Percentiles rank a stretch among this genome's conserved stretches.
phyloP scores from a whole-genome alignment of 2,888 invertebrate species.

The Brenthis hecate region DNA sequence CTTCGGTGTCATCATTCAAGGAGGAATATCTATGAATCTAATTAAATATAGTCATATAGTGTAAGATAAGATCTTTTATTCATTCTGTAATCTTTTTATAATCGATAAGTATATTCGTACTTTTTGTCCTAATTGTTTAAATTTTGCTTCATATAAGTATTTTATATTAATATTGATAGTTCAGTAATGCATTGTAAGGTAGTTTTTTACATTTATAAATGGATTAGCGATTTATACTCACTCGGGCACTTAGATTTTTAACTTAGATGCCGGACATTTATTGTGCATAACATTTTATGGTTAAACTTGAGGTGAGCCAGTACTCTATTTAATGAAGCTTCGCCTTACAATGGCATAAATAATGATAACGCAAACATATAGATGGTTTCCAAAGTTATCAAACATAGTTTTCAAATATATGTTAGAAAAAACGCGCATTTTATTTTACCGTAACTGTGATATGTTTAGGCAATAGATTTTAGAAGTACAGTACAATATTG shows the following conservation, averaged over 20 bases:
- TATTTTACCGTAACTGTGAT: conserved; percentile 76
- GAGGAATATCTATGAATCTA: conserved; percentile 13
- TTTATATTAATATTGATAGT: conserved; percentile 1
- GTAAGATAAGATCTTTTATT: not conserved
- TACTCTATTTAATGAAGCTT: no score
- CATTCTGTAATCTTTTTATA: conserved; percentile 6
- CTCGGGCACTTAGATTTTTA: not conserved
- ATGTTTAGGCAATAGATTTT: conserved; percentile 62
- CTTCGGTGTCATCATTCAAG: conserved; percentile 4
- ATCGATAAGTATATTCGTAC: not conserved
- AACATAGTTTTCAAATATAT: not conserved
- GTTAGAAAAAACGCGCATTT: conserved; percentile 56
- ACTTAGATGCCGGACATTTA: conserved; percentile 1
- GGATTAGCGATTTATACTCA: conserved; percentile 1
- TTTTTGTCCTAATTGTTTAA: conserved; percentile 11
- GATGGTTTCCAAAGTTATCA: not conserved
- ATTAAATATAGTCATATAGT: conserved; percentile 8
- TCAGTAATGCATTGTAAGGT: conserved; percentile 19
- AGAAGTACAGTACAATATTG: conserved; percentile 35
- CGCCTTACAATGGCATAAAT: no score
- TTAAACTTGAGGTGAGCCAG: not conserved
- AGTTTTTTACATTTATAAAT: conserved; percentile 26
- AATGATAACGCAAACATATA: not conserved
- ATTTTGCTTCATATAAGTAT: conserved; percentile 3
- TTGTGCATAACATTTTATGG: conserved; percentile 3